A percentile compares a stretch with the other conserved stretches of the same genome.
phyloP scores from a whole-genome alignment of 2,113 vertebrate species.

The Ceyx melanurus region DNA sequence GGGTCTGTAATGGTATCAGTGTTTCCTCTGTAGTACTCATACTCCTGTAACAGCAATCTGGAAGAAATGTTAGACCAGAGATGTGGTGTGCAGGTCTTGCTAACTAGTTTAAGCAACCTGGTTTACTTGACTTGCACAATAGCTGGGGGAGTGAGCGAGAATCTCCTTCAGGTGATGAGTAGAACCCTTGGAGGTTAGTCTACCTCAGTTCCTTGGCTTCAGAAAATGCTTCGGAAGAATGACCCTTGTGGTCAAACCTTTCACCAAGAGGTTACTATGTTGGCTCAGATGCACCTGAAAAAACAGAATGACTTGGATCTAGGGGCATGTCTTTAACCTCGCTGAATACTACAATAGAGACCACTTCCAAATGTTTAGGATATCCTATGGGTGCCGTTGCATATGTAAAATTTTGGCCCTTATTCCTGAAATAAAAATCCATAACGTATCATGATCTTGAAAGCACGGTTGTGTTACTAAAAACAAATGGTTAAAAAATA shows the following conservation, averaged over 20 bases:
- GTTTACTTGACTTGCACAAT: neutral
- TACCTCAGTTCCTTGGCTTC: neutral
- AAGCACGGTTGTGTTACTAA: neutral
- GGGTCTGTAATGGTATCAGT: neutral
- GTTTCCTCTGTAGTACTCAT: neutral
- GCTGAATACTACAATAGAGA: neutral
- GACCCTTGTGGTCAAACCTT: too few species aligned
- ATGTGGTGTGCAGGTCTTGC: neutral
- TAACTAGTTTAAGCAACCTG: too few species aligned
- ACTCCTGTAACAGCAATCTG: neutral
- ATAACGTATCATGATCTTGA: neutral
- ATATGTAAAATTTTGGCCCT: neutral
- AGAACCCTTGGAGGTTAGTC: neutral
- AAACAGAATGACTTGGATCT: neutral
- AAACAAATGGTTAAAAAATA: neutral
- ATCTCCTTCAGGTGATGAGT: neutral
- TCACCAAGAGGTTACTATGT: rapidly evolving
- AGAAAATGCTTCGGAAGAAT: neutral
- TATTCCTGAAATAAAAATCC: neutral
- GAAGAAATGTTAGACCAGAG: neutral
- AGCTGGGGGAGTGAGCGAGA: neutral
- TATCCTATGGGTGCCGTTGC: neutral
- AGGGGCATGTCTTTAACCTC: neutral
- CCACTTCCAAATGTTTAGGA: neutral
- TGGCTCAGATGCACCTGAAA: neutral